These are phyloP conservation scores for Trissonchulus sp. DNA, from an alignment of 2,888 invertebrate genomes.

Conservation along the genomic window DNA sequence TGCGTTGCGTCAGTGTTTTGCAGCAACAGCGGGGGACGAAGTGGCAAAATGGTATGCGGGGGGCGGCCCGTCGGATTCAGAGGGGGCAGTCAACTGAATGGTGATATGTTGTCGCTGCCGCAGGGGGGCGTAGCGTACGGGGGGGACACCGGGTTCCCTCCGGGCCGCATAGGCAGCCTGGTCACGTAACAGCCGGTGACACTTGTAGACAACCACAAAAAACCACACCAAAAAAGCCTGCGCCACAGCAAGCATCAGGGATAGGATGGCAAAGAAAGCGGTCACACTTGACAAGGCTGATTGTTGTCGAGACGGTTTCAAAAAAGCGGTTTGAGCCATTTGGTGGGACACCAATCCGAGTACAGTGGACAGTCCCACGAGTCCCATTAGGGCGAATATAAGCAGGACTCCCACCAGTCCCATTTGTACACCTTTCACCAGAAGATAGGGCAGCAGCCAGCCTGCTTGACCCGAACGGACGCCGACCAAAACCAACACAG, in stretches of 20 bases:
- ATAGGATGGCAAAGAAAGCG: not conserved
- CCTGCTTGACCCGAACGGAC: not conserved
- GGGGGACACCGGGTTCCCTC: not conserved
- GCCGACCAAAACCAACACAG: slow-evolving; percentile 16
- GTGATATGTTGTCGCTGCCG: too few species aligned
- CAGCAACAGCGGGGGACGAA: too few species aligned
- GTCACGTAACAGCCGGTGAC: slow-evolving; percentile 15
- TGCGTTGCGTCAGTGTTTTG: too few species aligned
- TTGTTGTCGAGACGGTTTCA: not conserved
- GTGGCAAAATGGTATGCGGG: too few species aligned
- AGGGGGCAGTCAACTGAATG: not conserved
- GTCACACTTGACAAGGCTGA: not conserved
- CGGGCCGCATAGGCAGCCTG: not conserved
- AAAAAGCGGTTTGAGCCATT: not conserved
- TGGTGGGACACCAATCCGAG: not conserved
- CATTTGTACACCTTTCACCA: slow-evolving; percentile 20
- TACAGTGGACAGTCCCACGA: slow-evolving; percentile 12
- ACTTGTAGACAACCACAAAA: slow-evolving; percentile 17
- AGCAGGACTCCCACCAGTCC: slow-evolving; percentile 10
- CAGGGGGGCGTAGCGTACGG: too few species aligned
- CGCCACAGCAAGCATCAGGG: not conserved
- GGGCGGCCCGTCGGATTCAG: not conserved
- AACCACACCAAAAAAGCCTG: not conserved
- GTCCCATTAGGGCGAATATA: not conserved
- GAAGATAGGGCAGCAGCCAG: slow-evolving; percentile 8